Evolutionary conservation across 2,797 vertebrate species (phyloP).

Genomic region (Coracias cyanogaster): DNA sequence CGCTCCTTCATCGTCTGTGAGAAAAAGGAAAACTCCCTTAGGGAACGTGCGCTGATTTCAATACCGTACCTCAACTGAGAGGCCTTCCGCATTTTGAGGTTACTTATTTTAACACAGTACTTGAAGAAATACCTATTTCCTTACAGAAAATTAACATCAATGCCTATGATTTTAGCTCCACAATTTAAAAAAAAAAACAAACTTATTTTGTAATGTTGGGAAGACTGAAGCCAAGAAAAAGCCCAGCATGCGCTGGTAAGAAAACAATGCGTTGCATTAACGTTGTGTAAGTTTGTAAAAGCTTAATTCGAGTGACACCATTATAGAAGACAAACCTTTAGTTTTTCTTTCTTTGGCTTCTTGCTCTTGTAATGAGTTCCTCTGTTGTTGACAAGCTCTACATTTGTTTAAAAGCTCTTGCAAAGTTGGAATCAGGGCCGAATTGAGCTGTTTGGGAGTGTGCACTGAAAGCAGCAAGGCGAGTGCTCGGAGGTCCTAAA

Average conservation of each 20-base stretch:
- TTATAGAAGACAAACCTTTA: conserved; percentile 84
- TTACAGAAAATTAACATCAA: background rate
- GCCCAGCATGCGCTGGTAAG: background rate
- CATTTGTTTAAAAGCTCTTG: conserved; percentile 94
- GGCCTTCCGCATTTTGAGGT: background rate
- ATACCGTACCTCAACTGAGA: fast-evolving
- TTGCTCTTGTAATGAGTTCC: conserved; percentile 88
- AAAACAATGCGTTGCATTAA: fast-evolving
- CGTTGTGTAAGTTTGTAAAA: background rate
- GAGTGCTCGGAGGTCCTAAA: conserved; percentile 92
- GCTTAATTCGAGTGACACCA: background rate
- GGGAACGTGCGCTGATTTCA: background rate
- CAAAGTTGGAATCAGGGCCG: conserved; percentile 90
- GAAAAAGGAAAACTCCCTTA: background rate
- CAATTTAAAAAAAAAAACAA: fast-evolving
- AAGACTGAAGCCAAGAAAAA: fast-evolving
- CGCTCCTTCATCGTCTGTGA: conserved; percentile 91
- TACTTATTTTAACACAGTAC: too few relatives aligned
- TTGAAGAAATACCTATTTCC: background rate
- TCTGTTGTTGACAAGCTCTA: conserved; percentile 91
- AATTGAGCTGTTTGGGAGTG: conserved; percentile 90
- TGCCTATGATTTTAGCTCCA: background rate
- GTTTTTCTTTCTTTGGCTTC: conserved; percentile 94
- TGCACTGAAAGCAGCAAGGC: conserved; percentile 94
- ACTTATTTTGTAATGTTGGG: fast-evolving